Evolutionary conservation across 2,888 invertebrate genomes (phyloP).

Genomic region (Mythimna vitellina): DNA sequence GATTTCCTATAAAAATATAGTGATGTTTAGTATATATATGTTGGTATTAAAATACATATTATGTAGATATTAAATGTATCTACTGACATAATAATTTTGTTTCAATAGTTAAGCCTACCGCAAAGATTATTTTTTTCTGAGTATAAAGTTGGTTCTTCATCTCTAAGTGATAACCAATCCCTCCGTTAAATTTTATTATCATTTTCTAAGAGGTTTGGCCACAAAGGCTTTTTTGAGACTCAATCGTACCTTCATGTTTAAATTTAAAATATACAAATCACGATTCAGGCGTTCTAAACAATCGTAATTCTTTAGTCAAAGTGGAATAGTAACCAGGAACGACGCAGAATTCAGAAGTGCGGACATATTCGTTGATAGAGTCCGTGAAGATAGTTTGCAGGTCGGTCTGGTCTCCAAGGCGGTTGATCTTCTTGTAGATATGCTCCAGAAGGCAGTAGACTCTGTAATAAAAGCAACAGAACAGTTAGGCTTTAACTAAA

Average conservation of each 20-base stretch:
- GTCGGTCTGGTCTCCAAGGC: slow-evolving; percentile 43
- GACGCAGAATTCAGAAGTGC: slow-evolving; percentile 6
- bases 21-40: too few species aligned
- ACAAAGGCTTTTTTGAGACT: slow-evolving; percentile 14
- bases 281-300: slow-evolving; percentile 15
- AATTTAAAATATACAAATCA: slow-evolving; percentile 8
- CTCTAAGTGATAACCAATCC: too few species aligned
- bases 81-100: too few species aligned
- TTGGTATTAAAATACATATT: too few species aligned
- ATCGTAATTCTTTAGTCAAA: slow-evolving; percentile 50
- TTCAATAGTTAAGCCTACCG: too few species aligned
- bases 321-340: slow-evolving; percentile 34
- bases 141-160: too few species aligned
- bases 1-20: too few species aligned
- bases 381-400: slow-evolving; percentile 38
- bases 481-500: background rate
- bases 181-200: too few species aligned
- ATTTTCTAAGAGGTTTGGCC: background rate
- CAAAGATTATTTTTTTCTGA: too few species aligned
- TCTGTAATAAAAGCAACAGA: slow-evolving; percentile 14
- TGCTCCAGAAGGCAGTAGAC: slow-evolving; percentile 33
- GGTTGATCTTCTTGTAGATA: slow-evolving; percentile 36
- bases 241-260: background rate
- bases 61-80: too few species aligned
- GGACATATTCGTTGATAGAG: slow-evolving; percentile 36